Evolutionary conservation across 2,888 invertebrate genomes (phyloP).

Genomic region (Rhopalosiphum nymphaeae): DNA sequence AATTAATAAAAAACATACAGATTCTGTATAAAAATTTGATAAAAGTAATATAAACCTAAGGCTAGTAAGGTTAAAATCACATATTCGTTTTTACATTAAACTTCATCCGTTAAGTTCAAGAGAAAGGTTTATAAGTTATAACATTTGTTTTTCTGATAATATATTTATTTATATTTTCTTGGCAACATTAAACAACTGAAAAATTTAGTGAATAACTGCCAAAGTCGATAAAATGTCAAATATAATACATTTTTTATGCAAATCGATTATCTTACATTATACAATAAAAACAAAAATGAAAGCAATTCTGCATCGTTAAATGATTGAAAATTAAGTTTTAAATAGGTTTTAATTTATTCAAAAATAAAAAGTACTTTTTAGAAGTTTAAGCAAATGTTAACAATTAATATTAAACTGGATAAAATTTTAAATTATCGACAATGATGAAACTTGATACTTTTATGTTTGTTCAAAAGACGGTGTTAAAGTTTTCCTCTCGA

Average conservation of each 20-base stretch:
- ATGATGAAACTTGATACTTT: conserved; percentile 33
- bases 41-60: neutral
- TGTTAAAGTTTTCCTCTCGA: conserved; percentile 3
- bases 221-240: neutral
- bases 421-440: conserved; percentile 18
- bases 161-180: neutral
- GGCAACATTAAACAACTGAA: neutral
- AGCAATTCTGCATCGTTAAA: neutral
- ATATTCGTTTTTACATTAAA: neutral
- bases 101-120: neutral
- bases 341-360: conserved; percentile 5
- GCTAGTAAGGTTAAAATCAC: neutral
- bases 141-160: neutral
- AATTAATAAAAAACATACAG: neutral
- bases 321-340: neutral
- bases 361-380: neutral
- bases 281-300: neutral
- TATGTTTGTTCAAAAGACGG: conserved; percentile 14
- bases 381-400: conserved; percentile 14
- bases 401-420: conserved; percentile 12
- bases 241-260: neutral
- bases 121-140: neutral
- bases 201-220: neutral
- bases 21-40: neutral
- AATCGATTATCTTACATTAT: neutral